Percentiles rank a stretch among this genome's conserved stretches.
These are phyloP conservation scores for Byasa hedistus DNA, from an alignment of 2,888 invertebrate species.

Conservation along the genomic window DNA sequence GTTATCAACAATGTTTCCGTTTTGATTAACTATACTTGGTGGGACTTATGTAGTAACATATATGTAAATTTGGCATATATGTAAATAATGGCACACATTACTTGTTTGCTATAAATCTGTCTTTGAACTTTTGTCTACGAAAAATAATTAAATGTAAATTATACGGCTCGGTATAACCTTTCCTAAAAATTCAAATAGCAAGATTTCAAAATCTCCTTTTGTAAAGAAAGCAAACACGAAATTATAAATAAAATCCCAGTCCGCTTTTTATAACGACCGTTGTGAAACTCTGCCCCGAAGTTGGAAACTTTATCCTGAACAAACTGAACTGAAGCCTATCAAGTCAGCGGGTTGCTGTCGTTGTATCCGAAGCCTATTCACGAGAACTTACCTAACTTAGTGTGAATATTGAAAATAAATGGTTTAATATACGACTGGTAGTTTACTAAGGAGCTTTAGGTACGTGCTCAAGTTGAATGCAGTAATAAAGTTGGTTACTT, in stretches of 20 bases:
- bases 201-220: background rate
- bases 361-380: slow-evolving; percentile 23
- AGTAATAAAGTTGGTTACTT: background rate
- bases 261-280: slow-evolving; percentile 25
- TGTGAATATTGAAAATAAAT: slow-evolving; percentile 17
- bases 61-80: too few relatives aligned
- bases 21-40: too few relatives aligned
- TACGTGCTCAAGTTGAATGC: background rate
- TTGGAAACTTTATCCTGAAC: slow-evolving; percentile 31
- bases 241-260: slow-evolving; percentile 20
- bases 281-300: slow-evolving; percentile 21
- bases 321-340: slow-evolving; percentile 34
- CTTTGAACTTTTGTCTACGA: background rate
- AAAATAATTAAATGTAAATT: background rate
- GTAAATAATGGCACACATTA: too few relatives aligned
- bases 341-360: slow-evolving; percentile 30
- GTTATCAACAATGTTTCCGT: too few relatives aligned
- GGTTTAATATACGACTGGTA: slow-evolving; percentile 9
- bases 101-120: too few relatives aligned
- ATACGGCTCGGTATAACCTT: background rate
- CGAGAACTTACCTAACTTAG: slow-evolving; percentile 19
- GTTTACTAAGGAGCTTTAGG: slow-evolving; percentile 5
- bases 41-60: too few relatives aligned
- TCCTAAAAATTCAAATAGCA: background rate
- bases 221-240: slow-evolving; percentile 11